A percentile compares a stretch with the other conserved stretches of the same genome.
These are phyloP conservation scores for Tillus elongatus DNA, from an alignment of 2,888 invertebrate species.

Conservation along the genomic window DNA sequence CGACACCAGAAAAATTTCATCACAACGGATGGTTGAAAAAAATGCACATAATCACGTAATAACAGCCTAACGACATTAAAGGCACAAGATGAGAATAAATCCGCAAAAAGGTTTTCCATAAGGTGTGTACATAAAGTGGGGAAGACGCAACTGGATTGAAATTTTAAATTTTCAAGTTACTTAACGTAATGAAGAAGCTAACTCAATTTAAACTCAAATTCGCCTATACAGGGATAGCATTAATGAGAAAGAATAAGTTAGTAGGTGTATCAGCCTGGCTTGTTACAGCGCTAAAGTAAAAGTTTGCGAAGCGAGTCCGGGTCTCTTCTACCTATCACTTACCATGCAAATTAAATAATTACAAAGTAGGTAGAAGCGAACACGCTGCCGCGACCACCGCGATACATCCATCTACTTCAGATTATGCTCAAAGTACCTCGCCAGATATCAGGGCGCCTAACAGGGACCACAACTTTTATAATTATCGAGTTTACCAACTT, in stretches of 20 bases:
- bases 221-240: slow-evolving; percentile 28
- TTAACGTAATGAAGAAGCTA: slow-evolving; percentile 37
- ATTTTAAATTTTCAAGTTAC: slow-evolving; percentile 32
- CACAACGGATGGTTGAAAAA: too few relatives aligned
- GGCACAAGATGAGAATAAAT: too few relatives aligned
- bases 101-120: too few relatives aligned
- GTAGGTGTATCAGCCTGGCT: slow-evolving; percentile 26
- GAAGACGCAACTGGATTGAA: slow-evolving; percentile 20
- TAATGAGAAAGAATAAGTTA: slow-evolving; percentile 39
- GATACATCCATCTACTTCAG: slow-evolving; percentile 30
- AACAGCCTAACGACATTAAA: too few relatives aligned
- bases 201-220: slow-evolving; percentile 38
- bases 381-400: too few relatives aligned
- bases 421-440: slow-evolving; percentile 33
- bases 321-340: slow-evolving; percentile 39
- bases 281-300: slow-evolving; percentile 27
- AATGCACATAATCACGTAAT: too few relatives aligned
- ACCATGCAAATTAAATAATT: slow-evolving; percentile 43
- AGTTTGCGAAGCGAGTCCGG: slow-evolving; percentile 30
- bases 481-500: slow-evolving; percentile 33
- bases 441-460: too few relatives aligned
- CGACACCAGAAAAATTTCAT: too few relatives aligned
- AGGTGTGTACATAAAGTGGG: too few relatives aligned
- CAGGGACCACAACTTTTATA: slow-evolving; percentile 36
- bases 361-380: slow-evolving; percentile 39